A percentile compares a stretch with the other conserved stretches of the same genome.
Conservation (phyloP, 2,113 vertebrate genomes). For the Nibea albiflora region DNA sequence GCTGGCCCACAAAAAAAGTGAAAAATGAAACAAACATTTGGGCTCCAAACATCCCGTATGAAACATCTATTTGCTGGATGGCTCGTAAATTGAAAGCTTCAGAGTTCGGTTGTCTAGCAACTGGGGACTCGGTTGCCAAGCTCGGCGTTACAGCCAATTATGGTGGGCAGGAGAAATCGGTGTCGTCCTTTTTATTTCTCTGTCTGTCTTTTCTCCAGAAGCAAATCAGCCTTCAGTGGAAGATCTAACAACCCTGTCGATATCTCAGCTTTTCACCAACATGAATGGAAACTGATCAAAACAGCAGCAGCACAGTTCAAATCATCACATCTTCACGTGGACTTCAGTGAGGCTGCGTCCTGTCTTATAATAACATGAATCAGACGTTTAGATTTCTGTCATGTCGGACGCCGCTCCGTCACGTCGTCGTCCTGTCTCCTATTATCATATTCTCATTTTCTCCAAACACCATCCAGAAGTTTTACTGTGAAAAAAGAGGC, state of each 20-base stretch:
- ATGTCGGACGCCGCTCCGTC: constrained; percentile 31
- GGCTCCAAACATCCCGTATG: constrained; percentile 70
- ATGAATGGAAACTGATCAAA: constrained; percentile 42
- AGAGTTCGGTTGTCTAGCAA: constrained; percentile 80
- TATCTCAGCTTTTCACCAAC: constrained; percentile 25
- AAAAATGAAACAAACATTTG: constrained; percentile 72
- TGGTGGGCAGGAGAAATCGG: constrained; percentile 60
- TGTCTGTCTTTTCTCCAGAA: constrained; percentile 41
- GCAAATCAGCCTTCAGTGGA: constrained; percentile 39
- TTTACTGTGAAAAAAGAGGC: neutral
- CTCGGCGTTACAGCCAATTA: constrained; percentile 79
- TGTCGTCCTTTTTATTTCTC: constrained; percentile 39
- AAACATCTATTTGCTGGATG: constrained; percentile 74
- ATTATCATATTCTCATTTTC: constrained; percentile 43
- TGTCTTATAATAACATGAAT: constrained; percentile 26
- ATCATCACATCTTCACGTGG: neutral
- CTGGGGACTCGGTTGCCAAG: constrained; percentile 66
- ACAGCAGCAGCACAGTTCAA: constrained; percentile 18
- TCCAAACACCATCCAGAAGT: constrained; percentile 45
- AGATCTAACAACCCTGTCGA: constrained; percentile 40
- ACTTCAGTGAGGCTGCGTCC: neutral
- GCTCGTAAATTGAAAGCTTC: constrained; percentile 81
- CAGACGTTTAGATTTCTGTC: constrained; percentile 33
- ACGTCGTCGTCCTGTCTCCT: constrained; percentile 23
- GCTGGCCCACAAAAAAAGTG: constrained; percentile 30